Base-by-base conservation (phyloP, 2,888 invertebrate genomes). In the Eupithecia insigniata region DNA sequence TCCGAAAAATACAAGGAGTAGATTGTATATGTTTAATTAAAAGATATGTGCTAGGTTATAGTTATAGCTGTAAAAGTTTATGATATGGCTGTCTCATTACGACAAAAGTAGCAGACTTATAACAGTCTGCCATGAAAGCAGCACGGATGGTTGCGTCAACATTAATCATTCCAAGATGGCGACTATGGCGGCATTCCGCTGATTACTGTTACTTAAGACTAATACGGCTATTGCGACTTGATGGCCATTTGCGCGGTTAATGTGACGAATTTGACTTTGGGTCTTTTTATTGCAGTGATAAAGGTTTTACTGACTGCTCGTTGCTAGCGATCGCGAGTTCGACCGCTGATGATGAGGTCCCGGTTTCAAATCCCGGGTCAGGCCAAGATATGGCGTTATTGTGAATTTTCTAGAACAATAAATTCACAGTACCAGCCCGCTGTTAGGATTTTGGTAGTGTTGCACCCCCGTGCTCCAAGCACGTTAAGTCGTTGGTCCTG, bases 91-190 rank as follows among this genome's bases (percentile, higher is more conserved):
- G 68, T 68, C 68, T 46, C 43, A 51, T 66, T 46, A 55, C 16
- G 18, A 36, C n/a, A 61, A 32, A 74, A 74, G 36, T 65, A 58
- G 32, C 58, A 65, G 51, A 71, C 73, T 46, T 65, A 18, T 34
- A 61, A 65, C 62, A 73, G 74, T 71, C 79, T 75, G 73, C 70
- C 80, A 81, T 82, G 82, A 82, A 81, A 82, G 79, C 74, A 75
- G 55, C 76, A 77, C 76, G 81, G 80, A 76, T 77, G 80, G 81
- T 73, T 79, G 79, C 80, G 71, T 73, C 67, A 72, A 77, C 81
- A 82, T 83, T 82, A 83, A 82, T 83, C 82, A 83, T 82, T 75
- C 74, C 71, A 75, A 77, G 76, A 74, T 78, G 76, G 78, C 75
- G 55, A 64, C 61, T 62, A n/a, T 32, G 61, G 10, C n/a, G 70